A percentile compares a stretch with the other conserved stretches of the same genome.
These are phyloP conservation scores for Nomia melanderi DNA, from an alignment of 1,140 invertebrate species.

Conservation along the genomic window DNA sequence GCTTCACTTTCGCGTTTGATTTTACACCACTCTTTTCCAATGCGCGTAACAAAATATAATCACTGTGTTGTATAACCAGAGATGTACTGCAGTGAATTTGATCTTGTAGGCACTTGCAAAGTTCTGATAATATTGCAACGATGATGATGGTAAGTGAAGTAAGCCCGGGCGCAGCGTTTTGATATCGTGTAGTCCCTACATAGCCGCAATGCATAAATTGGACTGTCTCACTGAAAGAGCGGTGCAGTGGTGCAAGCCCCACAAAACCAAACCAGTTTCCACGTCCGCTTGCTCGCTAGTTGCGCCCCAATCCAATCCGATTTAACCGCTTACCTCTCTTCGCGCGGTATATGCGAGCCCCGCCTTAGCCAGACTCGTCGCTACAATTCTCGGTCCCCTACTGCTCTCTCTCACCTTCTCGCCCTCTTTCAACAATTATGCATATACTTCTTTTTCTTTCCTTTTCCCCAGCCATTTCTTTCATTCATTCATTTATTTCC, in stretches of 20 bases:
- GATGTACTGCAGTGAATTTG: constrained; percentile 64
- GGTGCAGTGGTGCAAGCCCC: constrained; percentile 80
- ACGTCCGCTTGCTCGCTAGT: constrained; percentile 70
- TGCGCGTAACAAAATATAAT: constrained; percentile 18
- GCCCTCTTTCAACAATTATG: not conserved
- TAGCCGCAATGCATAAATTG: constrained; percentile 82
- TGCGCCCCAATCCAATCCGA: constrained; percentile 79
- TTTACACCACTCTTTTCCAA: constrained; percentile 9
- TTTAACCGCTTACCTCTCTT: constrained; percentile 77
- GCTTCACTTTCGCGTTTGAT: constrained; percentile 34
- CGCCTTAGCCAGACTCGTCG: constrained; percentile 77
- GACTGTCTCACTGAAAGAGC: constrained; percentile 80
- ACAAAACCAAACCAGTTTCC: constrained; percentile 80
- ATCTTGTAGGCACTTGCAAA: constrained; percentile 73
- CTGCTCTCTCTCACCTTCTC: not conserved
- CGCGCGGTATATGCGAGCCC: constrained; percentile 75
- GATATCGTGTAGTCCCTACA: constrained; percentile 81
- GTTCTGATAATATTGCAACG: constrained; percentile 67
- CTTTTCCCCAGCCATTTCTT: not conserved
- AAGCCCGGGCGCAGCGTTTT: constrained; percentile 76
- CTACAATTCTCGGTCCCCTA: not conserved
- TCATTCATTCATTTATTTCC: not conserved
- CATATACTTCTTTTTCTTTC: not conserved
- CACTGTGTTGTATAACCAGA: constrained; percentile 34
- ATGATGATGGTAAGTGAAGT: constrained; percentile 69